A percentile compares a stretch with the other conserved stretches of the same genome.
phyloP scores from a whole-genome alignment of 2,113 vertebrate genomes.

The Oreochromis tanganicae region DNA sequence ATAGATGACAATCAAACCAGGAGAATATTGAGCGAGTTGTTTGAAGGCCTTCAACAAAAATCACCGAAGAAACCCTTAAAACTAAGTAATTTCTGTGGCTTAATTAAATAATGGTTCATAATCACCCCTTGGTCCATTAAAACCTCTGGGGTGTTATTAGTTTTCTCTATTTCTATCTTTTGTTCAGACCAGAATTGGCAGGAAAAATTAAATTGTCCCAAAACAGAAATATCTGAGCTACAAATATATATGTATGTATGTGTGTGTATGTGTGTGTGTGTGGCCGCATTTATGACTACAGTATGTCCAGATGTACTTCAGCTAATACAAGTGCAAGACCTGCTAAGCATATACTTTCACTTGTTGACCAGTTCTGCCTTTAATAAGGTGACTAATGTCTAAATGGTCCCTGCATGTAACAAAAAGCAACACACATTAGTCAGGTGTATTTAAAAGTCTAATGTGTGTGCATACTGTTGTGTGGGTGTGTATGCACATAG shows the following conservation, averaged over 20 bases:
- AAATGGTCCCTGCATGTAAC: constrained; percentile 7
- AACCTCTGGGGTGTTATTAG: not conserved
- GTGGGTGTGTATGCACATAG: not conserved
- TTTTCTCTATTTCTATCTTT: not conserved
- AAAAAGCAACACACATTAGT: constrained; percentile 23
- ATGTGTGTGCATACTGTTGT: not conserved
- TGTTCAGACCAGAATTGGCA: not conserved
- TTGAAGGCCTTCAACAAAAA: not conserved
- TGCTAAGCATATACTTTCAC: not conserved
- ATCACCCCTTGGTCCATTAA: not conserved
- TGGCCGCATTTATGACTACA: not conserved
- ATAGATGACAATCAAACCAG: not conserved
- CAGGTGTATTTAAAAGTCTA: constrained; percentile 14
- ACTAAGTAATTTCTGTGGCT: not conserved
- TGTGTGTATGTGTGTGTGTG: too few relatives aligned
- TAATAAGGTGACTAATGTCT: constrained; percentile 7
- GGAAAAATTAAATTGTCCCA: not conserved
- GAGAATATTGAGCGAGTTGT: not conserved
- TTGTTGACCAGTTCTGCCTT: constrained; percentile 13
- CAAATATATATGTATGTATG: not conserved
- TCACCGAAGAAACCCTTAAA: not conserved
- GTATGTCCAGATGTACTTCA: not conserved
- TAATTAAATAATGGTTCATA: not conserved
- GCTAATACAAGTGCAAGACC: not conserved
- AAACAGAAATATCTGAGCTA: not conserved